A percentile compares a stretch with the other conserved stretches of the same genome.
Evolutionary conservation across 2,113 vertebrate species (phyloP).

Genomic region (Dipodomys stephensi): DNA sequence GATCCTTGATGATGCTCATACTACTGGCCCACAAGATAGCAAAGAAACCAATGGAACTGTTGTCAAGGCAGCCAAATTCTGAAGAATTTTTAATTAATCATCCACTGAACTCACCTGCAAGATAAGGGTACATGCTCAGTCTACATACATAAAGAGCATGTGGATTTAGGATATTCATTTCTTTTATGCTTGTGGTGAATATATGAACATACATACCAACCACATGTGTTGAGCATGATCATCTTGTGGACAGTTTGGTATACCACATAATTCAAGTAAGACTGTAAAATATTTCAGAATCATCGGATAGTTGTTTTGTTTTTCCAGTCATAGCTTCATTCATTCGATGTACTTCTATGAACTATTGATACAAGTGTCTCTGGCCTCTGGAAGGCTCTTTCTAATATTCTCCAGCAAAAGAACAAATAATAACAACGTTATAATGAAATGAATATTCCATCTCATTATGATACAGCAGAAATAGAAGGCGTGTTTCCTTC

Average conservation of each 20-base stretch:
- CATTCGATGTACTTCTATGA: background rate
- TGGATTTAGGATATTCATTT: background rate
- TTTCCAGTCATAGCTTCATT: background rate
- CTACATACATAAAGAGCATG: background rate
- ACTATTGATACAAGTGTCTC: background rate
- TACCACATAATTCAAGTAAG: background rate
- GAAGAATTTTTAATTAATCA: background rate
- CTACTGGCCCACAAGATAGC: background rate
- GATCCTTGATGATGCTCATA: background rate
- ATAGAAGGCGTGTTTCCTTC: background rate
- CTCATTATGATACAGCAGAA: background rate
- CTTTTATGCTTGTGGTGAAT: background rate
- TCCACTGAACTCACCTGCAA: background rate
- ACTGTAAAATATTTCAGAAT: constrained; percentile 28
- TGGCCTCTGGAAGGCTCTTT: background rate
- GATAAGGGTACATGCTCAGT: background rate
- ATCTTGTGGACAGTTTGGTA: background rate
- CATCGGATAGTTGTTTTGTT: background rate
- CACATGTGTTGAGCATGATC: too few species aligned
- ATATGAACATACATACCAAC: background rate
- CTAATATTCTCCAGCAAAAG: background rate
- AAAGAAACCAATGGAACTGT: background rate
- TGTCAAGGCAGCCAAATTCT: background rate
- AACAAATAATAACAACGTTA: background rate
- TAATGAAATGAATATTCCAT: background rate